Conservation (phyloP, 2,113 vertebrate species). For the Sinosuthora webbiana region DNA sequence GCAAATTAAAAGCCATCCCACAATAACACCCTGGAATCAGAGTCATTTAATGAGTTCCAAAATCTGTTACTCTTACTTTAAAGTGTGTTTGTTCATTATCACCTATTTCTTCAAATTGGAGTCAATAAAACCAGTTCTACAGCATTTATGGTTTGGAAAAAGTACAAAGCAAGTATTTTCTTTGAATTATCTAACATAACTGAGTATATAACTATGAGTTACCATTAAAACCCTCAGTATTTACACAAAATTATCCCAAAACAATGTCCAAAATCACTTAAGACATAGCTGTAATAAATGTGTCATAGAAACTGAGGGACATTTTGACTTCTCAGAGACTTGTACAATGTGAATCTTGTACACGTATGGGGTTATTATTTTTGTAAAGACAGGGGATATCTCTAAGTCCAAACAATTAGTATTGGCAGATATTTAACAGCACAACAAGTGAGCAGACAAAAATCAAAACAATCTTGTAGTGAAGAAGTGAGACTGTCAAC, state of each 20-base stretch:
- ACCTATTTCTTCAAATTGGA: background rate
- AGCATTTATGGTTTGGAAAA: conserved; percentile 16
- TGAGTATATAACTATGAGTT: background rate
- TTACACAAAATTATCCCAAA: background rate
- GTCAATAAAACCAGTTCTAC: background rate
- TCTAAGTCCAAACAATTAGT: background rate
- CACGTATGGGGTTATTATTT: background rate
- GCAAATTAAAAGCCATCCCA: background rate
- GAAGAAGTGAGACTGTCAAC: background rate
- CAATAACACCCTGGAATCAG: background rate
- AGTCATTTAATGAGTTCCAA: background rate
- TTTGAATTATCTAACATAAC: background rate
- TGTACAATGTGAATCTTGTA: background rate
- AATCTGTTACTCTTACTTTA: background rate
- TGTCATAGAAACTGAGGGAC: background rate
- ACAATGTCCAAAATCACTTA: background rate
- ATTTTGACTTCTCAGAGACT: background rate
- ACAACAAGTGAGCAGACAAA: background rate
- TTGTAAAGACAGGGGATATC: background rate
- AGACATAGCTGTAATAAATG: background rate
- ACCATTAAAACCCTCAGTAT: background rate
- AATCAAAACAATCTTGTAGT: background rate
- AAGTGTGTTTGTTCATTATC: background rate
- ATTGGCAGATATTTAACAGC: background rate
- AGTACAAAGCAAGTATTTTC: background rate